Evolutionary conservation across 2,113 vertebrate genomes (phyloP).

Genomic region (Mesoclemmys tuberculata): DNA sequence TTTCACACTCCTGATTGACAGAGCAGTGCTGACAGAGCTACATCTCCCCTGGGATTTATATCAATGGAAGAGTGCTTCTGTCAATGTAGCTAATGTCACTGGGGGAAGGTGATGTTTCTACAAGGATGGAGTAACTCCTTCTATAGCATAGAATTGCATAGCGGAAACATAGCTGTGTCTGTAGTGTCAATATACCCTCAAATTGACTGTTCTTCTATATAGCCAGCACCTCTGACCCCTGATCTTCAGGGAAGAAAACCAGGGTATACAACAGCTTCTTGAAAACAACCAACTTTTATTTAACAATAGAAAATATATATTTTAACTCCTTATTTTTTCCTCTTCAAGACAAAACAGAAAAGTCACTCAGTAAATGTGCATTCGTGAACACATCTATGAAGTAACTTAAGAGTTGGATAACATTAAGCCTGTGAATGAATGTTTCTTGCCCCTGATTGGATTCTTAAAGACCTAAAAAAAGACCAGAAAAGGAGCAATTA

Average conservation of each 20-base stretch:
- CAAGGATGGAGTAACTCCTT: background rate
- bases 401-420: background rate
- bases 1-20: background rate
- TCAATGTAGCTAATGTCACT: background rate
- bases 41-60: background rate
- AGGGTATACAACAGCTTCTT: background rate
- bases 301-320: background rate
- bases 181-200: background rate
- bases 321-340: background rate
- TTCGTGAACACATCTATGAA: background rate
- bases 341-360: background rate
- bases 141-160: background rate
- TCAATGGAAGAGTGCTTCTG: background rate
- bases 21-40: background rate
- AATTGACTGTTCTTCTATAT: background rate
- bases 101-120: background rate
- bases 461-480: background rate
- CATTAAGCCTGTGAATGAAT: rapidly evolving
- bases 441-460: background rate
- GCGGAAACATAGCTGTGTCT: background rate
- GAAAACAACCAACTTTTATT: background rate
- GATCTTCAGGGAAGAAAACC: background rate
- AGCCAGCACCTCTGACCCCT: background rate
- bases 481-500: background rate
- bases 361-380: background rate